Evolutionary conservation across 2,113 vertebrate species (phyloP).

Genomic region (Edolisoma coerulescens): DNA sequence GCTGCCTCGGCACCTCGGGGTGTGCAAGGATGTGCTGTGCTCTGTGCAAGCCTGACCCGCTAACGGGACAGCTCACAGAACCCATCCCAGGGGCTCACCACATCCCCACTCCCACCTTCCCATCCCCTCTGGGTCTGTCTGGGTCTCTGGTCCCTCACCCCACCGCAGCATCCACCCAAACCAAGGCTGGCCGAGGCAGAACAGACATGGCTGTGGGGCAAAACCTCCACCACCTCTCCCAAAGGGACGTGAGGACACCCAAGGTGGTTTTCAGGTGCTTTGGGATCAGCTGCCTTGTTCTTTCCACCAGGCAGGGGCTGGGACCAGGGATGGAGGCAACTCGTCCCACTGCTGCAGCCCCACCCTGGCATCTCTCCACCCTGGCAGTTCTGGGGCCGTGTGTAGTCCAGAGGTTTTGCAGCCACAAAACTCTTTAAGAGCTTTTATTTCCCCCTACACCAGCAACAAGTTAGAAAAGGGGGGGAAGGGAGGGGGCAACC

Average conservation of each 20-base stretch:
- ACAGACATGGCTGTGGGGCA: fast-evolving
- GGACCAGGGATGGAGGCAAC: fast-evolving
- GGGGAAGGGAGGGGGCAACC: no score
- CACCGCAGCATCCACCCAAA: fast-evolving
- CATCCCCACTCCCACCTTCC: not conserved
- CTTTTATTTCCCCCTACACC: not conserved
- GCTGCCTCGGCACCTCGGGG: fast-evolving
- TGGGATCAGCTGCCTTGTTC: not conserved
- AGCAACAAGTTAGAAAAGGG: not conserved
- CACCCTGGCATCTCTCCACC: not conserved
- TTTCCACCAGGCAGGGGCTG: not conserved
- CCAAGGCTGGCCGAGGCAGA: not conserved
- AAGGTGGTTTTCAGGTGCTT: not conserved
- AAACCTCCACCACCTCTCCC: not conserved
- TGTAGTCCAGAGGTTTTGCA: not conserved
- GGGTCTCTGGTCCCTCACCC: not conserved
- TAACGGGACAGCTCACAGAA: fast-evolving
- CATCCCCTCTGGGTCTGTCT: fast-evolving
- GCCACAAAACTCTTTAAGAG: not conserved
- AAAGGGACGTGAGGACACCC: not conserved
- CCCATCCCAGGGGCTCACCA: fast-evolving
- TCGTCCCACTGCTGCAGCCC: not conserved
- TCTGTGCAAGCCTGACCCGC: fast-evolving
- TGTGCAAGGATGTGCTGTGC: fast-evolving
- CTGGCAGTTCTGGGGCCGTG: fast-evolving